Percentiles rank a stretch among this genome's conserved stretches.
Evolutionary conservation across 2,797 vertebrate species (phyloP).

Genomic region (Neosilurus hyrtlii): DNA sequence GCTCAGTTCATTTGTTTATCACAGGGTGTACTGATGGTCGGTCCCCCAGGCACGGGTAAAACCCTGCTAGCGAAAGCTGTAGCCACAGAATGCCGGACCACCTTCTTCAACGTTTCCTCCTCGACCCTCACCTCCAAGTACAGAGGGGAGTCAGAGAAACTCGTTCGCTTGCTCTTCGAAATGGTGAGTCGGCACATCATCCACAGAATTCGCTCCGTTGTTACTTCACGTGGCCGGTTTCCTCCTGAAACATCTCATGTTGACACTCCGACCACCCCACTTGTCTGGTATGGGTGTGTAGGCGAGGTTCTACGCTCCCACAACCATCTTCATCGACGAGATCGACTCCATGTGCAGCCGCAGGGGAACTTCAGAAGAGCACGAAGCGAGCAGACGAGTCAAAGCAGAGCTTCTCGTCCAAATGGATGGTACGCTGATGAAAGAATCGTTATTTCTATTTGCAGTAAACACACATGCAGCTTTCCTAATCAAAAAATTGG

Average conservation of each 20-base stretch:
- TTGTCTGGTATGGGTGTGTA: slow-evolving; percentile 54
- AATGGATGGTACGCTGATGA: slow-evolving; percentile 86
- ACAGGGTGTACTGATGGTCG: slow-evolving; percentile 96
- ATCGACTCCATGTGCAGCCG: slow-evolving; percentile 98
- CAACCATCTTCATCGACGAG: slow-evolving; percentile 98
- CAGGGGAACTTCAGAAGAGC: slow-evolving; percentile 94
- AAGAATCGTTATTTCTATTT: background rate
- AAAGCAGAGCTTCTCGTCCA: slow-evolving; percentile 96
- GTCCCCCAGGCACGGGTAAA: slow-evolving; percentile 96
- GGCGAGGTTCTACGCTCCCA: slow-evolving; percentile 95
- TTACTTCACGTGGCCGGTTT: background rate
- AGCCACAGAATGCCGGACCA: slow-evolving; percentile 96
- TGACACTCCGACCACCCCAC: background rate
- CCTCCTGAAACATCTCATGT: background rate
- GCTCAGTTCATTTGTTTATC: background rate
- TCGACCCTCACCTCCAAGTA: slow-evolving; percentile 98
- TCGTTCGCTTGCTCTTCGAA: slow-evolving; percentile 95
- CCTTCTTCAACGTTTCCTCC: slow-evolving; percentile 97
- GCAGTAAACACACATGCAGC: background rate
- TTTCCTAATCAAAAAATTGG: no score
- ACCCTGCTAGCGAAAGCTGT: slow-evolving; percentile 97
- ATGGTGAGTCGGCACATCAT: slow-evolving; percentile 78
- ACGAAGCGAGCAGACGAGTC: slow-evolving; percentile 93
- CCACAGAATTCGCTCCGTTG: background rate
- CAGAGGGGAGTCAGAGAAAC: slow-evolving; percentile 96